These are phyloP conservation scores for Lumbricus terrestris DNA, from an alignment of 2,888 invertebrate genomes.

Conservation along the genomic window DNA sequence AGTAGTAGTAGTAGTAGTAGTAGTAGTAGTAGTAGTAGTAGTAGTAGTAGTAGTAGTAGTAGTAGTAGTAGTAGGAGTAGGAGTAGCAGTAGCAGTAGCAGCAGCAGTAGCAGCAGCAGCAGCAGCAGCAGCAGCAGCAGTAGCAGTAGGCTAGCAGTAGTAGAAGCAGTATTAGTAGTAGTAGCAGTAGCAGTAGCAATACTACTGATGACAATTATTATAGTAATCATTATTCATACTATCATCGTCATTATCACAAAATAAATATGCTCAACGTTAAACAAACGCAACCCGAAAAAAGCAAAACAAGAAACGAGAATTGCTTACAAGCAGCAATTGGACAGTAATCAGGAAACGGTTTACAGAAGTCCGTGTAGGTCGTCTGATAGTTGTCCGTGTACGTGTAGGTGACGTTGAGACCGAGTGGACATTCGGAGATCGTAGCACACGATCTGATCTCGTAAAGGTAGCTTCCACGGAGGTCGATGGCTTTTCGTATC, in stretches of 20 bases:
- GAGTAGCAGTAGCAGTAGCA: too few relatives aligned
- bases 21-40: too few relatives aligned
- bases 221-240: too few relatives aligned
- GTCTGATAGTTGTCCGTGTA: neutral
- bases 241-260: neutral
- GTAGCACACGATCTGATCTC: conserved; percentile 12
- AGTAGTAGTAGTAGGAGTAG: too few relatives aligned
- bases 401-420: neutral
- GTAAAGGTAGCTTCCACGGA: neutral
- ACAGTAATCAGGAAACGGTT: neutral
- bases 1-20: too few relatives aligned
- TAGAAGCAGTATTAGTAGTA: too few relatives aligned
- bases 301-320: neutral
- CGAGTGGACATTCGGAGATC: neutral
- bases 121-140: too few relatives aligned
- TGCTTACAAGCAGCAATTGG: neutral
- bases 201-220: neutral
- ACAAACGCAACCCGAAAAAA: neutral
- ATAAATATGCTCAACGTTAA: neutral
- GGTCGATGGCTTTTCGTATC: neutral
- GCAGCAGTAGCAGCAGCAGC: too few relatives aligned
- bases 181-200: too few relatives aligned
- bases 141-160: too few relatives aligned
- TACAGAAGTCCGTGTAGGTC: neutral
- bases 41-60: too few relatives aligned